Evolutionary conservation across 2,113 vertebrate genomes (phyloP).

Genomic region (Paramisgurnus dabryanus): DNA sequence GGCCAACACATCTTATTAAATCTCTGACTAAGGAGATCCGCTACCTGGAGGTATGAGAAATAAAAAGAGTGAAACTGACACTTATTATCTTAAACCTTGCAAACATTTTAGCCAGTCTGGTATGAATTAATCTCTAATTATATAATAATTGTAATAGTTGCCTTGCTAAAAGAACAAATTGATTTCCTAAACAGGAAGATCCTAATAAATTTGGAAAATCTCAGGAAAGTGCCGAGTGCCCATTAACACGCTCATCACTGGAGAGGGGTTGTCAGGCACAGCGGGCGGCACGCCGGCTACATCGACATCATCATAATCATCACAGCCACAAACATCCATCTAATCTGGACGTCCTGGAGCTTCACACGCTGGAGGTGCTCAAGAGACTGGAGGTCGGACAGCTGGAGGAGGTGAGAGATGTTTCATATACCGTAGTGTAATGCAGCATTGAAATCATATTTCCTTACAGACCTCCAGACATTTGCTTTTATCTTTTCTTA

Average conservation of each 20-base stretch:
- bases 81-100: too few species aligned
- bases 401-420: slow-evolving; percentile 81
- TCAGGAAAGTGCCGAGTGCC: slow-evolving; percentile 87
- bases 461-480: slow-evolving; percentile 38
- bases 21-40: slow-evolving; percentile 97
- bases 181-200: slow-evolving; percentile 80
- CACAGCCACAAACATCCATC: slow-evolving; percentile 80
- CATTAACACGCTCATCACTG: slow-evolving; percentile 79
- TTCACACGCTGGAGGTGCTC: slow-evolving; percentile 91
- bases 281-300: slow-evolving; percentile 81
- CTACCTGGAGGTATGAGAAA: slow-evolving; percentile 59
- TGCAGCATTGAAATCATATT: background rate
- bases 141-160: too few species aligned
- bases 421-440: background rate
- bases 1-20: slow-evolving; percentile 95
- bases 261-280: slow-evolving; percentile 84
- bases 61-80: too few species aligned
- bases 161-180: background rate
- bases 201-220: slow-evolving; percentile 80
- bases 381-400: slow-evolving; percentile 92
- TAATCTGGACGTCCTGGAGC: slow-evolving; percentile 93
- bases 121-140: too few species aligned
- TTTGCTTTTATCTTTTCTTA: background rate
- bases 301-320: slow-evolving; percentile 62
- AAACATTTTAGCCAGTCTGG: too few species aligned